A percentile compares a stretch with the other conserved stretches of the same genome.
Evolutionary conservation across 2,888 invertebrate genomes (phyloP).

Genomic region (Eupithecia insigniata): DNA sequence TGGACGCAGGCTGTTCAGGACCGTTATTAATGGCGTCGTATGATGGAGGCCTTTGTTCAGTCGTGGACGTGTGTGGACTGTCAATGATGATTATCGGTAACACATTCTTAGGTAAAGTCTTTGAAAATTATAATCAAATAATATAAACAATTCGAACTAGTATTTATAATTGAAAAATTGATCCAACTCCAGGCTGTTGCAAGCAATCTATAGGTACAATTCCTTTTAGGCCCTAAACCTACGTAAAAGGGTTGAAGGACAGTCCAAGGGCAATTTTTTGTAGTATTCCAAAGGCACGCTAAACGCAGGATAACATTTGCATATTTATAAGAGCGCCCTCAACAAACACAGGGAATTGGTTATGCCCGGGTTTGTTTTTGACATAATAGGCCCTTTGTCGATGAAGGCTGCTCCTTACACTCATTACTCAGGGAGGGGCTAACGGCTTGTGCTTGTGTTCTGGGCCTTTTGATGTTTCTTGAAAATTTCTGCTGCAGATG

Average conservation of each 20-base stretch:
- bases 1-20: too few species aligned
- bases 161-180: too few species aligned
- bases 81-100: too few species aligned
- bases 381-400: slow-evolving; percentile 76
- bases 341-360: slow-evolving; percentile 77
- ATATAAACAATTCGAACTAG: too few species aligned
- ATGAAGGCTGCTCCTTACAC: slow-evolving; percentile 57
- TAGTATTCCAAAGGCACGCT: slow-evolving; percentile 78
- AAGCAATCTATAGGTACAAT: too few species aligned
- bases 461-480: not conserved
- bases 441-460: not conserved
- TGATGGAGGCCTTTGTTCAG: too few species aligned
- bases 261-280: slow-evolving; percentile 77
- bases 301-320: slow-evolving; percentile 80
- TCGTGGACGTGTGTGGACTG: too few species aligned
- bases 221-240: slow-evolving; percentile 29
- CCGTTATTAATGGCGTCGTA: too few species aligned
- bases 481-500: not conserved
- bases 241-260: slow-evolving; percentile 67
- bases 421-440: slow-evolving; percentile 18
- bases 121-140: too few species aligned
- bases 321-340: slow-evolving; percentile 80
- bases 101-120: too few species aligned
- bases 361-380: slow-evolving; percentile 73
- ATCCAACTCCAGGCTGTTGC: too few species aligned